Conservation (phyloP, 2,113 vertebrate genomes). For the Tonatia bakeri region DNA sequence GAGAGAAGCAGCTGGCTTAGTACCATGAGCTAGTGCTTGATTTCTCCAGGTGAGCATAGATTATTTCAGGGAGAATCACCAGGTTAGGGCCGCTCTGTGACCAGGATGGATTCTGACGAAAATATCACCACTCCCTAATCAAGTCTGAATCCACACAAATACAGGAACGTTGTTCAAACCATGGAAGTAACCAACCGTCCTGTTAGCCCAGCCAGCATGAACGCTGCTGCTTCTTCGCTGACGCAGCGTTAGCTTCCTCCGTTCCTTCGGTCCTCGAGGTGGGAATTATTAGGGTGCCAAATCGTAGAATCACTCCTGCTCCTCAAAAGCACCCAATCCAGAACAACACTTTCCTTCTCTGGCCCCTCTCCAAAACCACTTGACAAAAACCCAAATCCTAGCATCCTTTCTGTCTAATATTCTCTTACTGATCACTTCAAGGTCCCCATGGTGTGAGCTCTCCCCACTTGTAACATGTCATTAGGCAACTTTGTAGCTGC, state of each 20-base stretch:
- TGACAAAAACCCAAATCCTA: not conserved
- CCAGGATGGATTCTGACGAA: not conserved
- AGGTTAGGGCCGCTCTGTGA: accelerated
- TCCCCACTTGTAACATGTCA: not conserved
- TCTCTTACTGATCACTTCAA: not conserved
- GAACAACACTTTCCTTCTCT: not conserved
- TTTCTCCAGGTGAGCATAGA: not conserved
- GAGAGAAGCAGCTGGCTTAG: not conserved
- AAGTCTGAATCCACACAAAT: not conserved
- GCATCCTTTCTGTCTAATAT: not conserved
- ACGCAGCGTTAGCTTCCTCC: not conserved
- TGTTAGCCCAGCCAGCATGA: not conserved
- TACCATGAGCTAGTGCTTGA: no score
- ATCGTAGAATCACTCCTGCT: not conserved
- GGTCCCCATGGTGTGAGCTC: accelerated
- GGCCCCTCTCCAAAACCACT: not conserved
- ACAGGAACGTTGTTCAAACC: not conserved
- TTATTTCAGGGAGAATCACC: not conserved
- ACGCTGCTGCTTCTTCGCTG: not conserved
- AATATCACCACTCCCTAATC: not conserved
- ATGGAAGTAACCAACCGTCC: not conserved
- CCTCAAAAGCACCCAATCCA: not conserved
- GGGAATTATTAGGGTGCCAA: not conserved
- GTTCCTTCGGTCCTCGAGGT: not conserved
- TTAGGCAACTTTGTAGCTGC: not conserved